phyloP scores from a whole-genome alignment of 2,888 invertebrate genomes.

The Dynastes hyllus region DNA sequence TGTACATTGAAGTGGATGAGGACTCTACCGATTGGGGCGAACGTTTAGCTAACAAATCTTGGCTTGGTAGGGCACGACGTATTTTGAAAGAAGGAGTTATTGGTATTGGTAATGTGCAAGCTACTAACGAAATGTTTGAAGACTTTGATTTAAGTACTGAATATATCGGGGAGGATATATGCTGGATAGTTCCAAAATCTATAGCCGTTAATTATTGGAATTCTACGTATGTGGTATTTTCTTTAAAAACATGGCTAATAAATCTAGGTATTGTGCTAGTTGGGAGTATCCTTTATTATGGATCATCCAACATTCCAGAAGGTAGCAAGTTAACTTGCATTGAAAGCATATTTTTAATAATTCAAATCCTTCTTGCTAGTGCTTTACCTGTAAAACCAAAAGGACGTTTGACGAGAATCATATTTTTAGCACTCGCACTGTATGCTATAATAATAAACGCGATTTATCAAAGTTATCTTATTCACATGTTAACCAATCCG shows the following conservation, averaged over 20 bases:
- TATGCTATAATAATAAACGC: conserved; percentile 74
- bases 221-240: conserved; percentile 73
- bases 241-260: conserved; percentile 72
- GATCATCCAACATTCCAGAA: conserved; percentile 39
- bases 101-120: conserved; percentile 76
- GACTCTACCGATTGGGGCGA: conserved; percentile 72
- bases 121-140: conserved; percentile 75
- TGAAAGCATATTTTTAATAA: conserved; percentile 54
- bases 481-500: conserved; percentile 75
- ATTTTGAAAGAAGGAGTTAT: conserved; percentile 71
- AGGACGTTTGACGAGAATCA: conserved; percentile 72
- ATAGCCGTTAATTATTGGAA: conserved; percentile 72
- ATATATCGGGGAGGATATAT: conserved; percentile 75
- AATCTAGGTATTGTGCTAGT: conserved; percentile 67
- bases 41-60: conserved; percentile 67
- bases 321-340: conserved; percentile 52
- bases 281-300: conserved; percentile 53
- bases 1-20: conserved; percentile 65
- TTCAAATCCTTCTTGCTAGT: conserved; percentile 71
- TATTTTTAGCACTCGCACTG: conserved; percentile 73
- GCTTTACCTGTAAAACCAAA: conserved; percentile 73
- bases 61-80: conserved; percentile 73
- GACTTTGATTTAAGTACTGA: conserved; percentile 74
- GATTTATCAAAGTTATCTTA: conserved; percentile 76
- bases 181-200: conserved; percentile 76